These are phyloP conservation scores for Calliopum simillimum DNA, from an alignment of 2,888 invertebrate species.

Conservation along the genomic window DNA sequence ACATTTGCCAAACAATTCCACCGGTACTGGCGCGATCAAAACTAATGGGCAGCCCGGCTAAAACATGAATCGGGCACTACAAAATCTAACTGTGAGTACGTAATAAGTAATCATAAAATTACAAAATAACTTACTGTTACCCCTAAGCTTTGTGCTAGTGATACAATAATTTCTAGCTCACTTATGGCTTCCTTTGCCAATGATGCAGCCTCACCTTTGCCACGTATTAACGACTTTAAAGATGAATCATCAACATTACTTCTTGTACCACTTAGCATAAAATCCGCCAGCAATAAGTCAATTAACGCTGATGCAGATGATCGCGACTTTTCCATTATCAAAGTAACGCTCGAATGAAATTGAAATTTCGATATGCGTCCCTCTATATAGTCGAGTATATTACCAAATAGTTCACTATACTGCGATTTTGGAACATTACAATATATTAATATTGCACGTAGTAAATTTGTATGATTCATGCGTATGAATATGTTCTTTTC, in stretches of 20 bases:
- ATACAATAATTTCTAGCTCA: slow-evolving; percentile 80
- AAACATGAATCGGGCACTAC: slow-evolving; percentile 72
- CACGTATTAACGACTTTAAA: slow-evolving; percentile 73
- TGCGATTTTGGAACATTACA: slow-evolving; percentile 82
- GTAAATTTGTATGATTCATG: slow-evolving; percentile 82
- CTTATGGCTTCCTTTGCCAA: slow-evolving; percentile 78
- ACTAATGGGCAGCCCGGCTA: slow-evolving; percentile 69
- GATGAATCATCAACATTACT: slow-evolving; percentile 61
- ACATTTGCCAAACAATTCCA: slow-evolving; percentile 74
- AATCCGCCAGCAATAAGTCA: slow-evolving; percentile 62
- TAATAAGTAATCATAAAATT: background rate
- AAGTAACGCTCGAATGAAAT: slow-evolving; percentile 76
- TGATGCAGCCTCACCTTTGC: slow-evolving; percentile 75
- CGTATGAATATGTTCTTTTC: slow-evolving; percentile 77
- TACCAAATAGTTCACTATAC: slow-evolving; percentile 65
- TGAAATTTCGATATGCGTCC: slow-evolving; percentile 77
- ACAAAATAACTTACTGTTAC: slow-evolving; percentile 72
- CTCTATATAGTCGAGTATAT: slow-evolving; percentile 66
- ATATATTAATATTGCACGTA: slow-evolving; percentile 81
- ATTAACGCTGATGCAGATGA: slow-evolving; percentile 61
- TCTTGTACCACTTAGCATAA: slow-evolving; percentile 58
- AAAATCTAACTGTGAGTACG: slow-evolving; percentile 40
- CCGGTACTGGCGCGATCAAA: slow-evolving; percentile 70
- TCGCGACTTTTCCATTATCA: slow-evolving; percentile 72
- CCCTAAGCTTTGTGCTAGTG: slow-evolving; percentile 79